Base-by-base conservation (phyloP, 2,888 invertebrate species). In the Artemia sinica region DNA sequence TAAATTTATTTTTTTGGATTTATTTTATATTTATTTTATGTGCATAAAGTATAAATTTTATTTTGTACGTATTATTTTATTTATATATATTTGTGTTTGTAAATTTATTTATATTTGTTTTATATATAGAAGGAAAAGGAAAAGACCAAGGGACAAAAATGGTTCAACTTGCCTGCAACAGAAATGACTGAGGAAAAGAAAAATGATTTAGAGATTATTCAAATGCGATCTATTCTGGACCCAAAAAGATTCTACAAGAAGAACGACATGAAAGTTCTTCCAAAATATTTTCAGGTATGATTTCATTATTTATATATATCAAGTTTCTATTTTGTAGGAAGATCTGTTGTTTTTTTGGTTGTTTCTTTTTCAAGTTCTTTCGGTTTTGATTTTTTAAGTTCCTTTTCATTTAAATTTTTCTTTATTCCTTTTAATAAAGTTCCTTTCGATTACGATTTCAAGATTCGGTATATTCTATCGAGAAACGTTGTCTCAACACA, bases 161-260 rank as follows among this genome's bases (percentile, higher is more conserved):
- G 97, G 97, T 96, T 86, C 77, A 84, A 91, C 76, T 80, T 97
- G 80, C 86, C 88, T 12, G 90, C 91, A 0, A 86, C 90, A 13
- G 93, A 95, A 78, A 77, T 95, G 74, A 94, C 91, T 0, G 88
- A 91, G 49, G 93, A 95, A 77, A 79, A 88, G 66, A 87, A 86
- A 77, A 87, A 86, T 75, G 95, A 97, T 78, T 80, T 98, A 12
- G 85, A 89, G 79, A 81, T 95, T 12, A 80, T 98, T 1, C 88
- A 91, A 79, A 94, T 97, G 94, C 84, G 97, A 74, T 88, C 90
- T 0, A 89, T 84, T 0, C 79, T 96, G 12, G 88, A 97, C 80
- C 91, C 94, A 0, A 94, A 94, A 77, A 86, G 86, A 73, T 96
- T 95, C 79, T 97, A 96, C 80, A 95, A 95, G 78, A 89, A 89